phyloP scores from a whole-genome alignment of 2,797 vertebrate genomes.

The Gymnopithys bicolor region DNA sequence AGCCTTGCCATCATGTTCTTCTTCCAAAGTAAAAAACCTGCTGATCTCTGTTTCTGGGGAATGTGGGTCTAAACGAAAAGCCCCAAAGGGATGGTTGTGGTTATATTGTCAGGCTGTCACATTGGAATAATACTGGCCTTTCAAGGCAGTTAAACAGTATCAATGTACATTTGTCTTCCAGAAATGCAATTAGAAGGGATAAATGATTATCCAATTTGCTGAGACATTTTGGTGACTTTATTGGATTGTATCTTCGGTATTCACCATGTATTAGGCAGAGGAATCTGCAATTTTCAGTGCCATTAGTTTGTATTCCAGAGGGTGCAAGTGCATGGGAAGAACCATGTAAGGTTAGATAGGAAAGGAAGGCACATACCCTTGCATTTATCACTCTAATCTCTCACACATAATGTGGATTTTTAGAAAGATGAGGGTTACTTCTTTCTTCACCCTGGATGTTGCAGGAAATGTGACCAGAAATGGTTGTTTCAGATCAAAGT shows the following conservation, averaged over 20 bases:
- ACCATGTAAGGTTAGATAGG: not conserved
- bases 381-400: not conserved
- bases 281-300: conserved; percentile 12
- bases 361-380: not conserved
- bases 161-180: conserved; percentile 33
- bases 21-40: not conserved
- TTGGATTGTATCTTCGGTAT: conserved; percentile 26
- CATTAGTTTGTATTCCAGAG: not conserved
- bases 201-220: conserved; percentile 52
- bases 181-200: conserved; percentile 43
- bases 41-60: not conserved
- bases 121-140: conserved; percentile 4
- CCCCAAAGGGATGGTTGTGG: not conserved
- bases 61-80: not conserved
- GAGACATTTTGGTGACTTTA: conserved; percentile 12
- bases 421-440: not conserved
- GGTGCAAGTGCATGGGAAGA: not conserved
- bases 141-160: conserved; percentile 21
- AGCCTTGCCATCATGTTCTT: not conserved
- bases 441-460: not conserved
- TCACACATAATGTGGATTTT: not conserved
- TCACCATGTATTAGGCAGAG: conserved; percentile 22
- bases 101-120: not conserved
- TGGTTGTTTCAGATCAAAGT: not conserved
- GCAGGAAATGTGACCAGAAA: not conserved